A percentile compares a stretch with the other conserved stretches of the same genome.
These are phyloP conservation scores for Clostera curtula DNA, from an alignment of 2,888 invertebrate species.

Conservation along the genomic window DNA sequence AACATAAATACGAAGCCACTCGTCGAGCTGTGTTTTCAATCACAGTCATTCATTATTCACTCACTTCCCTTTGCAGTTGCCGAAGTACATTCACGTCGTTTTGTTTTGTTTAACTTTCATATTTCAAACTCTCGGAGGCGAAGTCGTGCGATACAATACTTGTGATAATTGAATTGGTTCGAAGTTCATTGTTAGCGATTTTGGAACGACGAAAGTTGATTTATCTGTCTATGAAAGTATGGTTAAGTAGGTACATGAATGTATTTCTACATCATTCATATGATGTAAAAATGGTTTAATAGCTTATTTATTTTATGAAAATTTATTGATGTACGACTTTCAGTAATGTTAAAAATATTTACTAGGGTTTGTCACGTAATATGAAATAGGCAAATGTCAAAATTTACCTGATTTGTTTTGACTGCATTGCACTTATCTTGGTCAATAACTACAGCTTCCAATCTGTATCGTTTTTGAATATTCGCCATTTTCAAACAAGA, in stretches of 20 bases:
- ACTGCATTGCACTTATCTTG: constrained; percentile 24
- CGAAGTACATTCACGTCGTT: constrained; percentile 57
- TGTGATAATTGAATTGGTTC: constrained; percentile 53
- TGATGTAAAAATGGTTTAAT: too few relatives aligned
- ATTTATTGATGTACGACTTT: too few relatives aligned
- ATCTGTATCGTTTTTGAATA: too few relatives aligned
- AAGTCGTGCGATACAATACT: constrained; percentile 53
- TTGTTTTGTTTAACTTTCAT: constrained; percentile 71
- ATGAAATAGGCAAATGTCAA: too few relatives aligned
- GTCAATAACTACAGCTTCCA: too few relatives aligned
- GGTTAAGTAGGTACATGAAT: too few relatives aligned
- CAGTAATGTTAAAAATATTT: constrained; percentile 6
- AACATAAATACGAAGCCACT: constrained; percentile 64
- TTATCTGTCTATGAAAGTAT: too few relatives aligned
- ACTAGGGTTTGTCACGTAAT: constrained; percentile 12
- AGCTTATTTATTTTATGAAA: too few relatives aligned
- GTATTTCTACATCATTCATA: too few relatives aligned
- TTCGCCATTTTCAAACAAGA: too few relatives aligned
- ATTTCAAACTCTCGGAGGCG: constrained; percentile 50
- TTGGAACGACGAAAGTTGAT: constrained; percentile 37
- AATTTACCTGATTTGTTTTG: constrained; percentile 24
- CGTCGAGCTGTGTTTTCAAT: constrained; percentile 65
- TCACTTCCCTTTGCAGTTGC: constrained; percentile 67
- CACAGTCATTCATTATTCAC: constrained; percentile 71
- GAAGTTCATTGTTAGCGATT: constrained; percentile 37